A percentile compares a stretch with the other conserved stretches of the same genome.
phyloP scores from a whole-genome alignment of 2,888 invertebrate genomes.

The Chloromyia formosa region DNA sequence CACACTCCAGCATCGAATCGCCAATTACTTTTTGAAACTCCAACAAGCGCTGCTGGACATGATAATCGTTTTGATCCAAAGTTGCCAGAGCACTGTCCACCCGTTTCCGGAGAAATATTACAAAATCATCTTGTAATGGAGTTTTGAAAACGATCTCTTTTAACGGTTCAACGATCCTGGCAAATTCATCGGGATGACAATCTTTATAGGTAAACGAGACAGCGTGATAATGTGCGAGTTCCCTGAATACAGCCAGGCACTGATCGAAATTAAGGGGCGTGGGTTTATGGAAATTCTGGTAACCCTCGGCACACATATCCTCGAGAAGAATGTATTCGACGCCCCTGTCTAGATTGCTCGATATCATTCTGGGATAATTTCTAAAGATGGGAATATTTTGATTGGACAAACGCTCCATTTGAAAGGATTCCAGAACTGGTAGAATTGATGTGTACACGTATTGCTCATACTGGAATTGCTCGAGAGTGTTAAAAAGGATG shows the following conservation, averaged over 20 bases:
- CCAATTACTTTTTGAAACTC: constrained; percentile 33
- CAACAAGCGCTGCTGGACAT: constrained; percentile 14
- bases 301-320: constrained; percentile 62
- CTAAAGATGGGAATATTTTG: constrained; percentile 32
- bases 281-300: constrained; percentile 60
- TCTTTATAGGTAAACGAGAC: constrained; percentile 67
- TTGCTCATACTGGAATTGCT: constrained; percentile 38
- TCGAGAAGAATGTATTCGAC: constrained; percentile 66
- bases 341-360: constrained; percentile 61
- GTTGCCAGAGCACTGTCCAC: constrained; percentile 39
- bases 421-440: constrained; percentile 43
- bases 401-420: constrained; percentile 12
- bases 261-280: constrained; percentile 65
- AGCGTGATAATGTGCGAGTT: constrained; percentile 66
- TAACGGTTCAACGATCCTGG: constrained; percentile 46
- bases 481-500: constrained; percentile 34
- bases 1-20: constrained; percentile 41
- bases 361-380: constrained; percentile 55
- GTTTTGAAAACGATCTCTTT: constrained; percentile 40
- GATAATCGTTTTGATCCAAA: constrained; percentile 31
- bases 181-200: constrained; percentile 64
- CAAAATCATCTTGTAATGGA: constrained; percentile 33
- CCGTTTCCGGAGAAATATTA: constrained; percentile 31
- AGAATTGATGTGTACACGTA: constrained; percentile 40
- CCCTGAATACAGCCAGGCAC: constrained; percentile 62